Base-by-base conservation (phyloP, 2,888 invertebrate species). In the Pseudolycoriella hygida region DNA sequence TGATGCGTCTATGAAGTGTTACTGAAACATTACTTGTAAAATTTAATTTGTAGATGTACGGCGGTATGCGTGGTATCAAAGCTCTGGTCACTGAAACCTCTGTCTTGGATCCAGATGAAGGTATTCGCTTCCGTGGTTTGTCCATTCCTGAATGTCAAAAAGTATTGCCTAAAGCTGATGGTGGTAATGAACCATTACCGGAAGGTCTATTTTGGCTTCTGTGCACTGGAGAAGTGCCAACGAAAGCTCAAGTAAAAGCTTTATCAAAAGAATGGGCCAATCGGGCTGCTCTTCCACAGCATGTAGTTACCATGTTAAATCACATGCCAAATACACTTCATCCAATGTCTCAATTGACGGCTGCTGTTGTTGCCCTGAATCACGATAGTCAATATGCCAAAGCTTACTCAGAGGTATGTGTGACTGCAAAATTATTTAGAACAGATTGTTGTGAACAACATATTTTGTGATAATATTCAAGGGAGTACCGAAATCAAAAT, bases 151-250 rank as follows among this genome's bases (percentile, higher is more conserved):
- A 93, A 62, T 89, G 89, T 62, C 89, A 90, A 62, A 78, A 90
- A 60, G 64, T 81, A 8, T 68, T 93, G 49, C 92, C 92, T 1
- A 86, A 83, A 60, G 89, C 83, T 10, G 53, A 57, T 2, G 37
- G 80, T 43, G 90, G 90, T 37, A 64, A 65, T 25, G 88, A 93
- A 61, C 90, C 90, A 5, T 70, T 92, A 32, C 93, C 93, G 2
- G 93, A 93, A 66, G 92, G 86, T 61, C 73, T 92, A n/a, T 93
- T 90, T 69, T 93, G 92, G 90, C 71, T 93, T 43, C 68, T 93
- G 50, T 72, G 84, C 54, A 93, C 93, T 51, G 92, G 92, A 17
- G 84, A 92, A 49, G 72, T 92, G 41, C 93, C 92, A 42, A 83
- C 72, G 43, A 76, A 83, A 17, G 76, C 74, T 41, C 92, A 93